These are phyloP conservation scores for Tiphia femorata DNA, from an alignment of 2,888 invertebrate species.

Conservation along the genomic window DNA sequence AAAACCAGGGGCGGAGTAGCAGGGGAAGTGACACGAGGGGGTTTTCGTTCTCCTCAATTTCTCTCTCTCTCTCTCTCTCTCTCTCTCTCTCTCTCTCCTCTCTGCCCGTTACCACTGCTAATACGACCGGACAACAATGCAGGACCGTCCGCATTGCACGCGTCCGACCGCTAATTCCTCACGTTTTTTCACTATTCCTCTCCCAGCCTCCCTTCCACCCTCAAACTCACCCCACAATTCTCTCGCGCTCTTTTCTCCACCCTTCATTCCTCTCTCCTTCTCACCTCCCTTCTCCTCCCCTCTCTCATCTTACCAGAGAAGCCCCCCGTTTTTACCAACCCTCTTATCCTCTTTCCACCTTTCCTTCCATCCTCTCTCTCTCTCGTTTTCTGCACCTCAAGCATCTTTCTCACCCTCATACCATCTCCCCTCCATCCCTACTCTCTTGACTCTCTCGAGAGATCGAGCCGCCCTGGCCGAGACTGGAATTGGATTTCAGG, in stretches of 20 bases:
- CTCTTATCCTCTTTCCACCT: too few relatives aligned
- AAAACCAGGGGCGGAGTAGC: slow-evolving; percentile 31
- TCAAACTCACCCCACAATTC: slow-evolving; percentile 1
- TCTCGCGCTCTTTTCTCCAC: slow-evolving; percentile 15
- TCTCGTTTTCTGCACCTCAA: slow-evolving; percentile 10
- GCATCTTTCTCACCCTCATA: slow-evolving; percentile 20
- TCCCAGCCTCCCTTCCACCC: slow-evolving; percentile 3
- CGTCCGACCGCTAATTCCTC: slow-evolving; percentile 65
- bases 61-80: background rate
- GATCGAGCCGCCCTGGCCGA: slow-evolving; percentile 22
- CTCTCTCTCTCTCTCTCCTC: slow-evolving; percentile 19
- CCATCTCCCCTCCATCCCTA: slow-evolving; percentile 23
- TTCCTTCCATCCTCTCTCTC: too few relatives aligned
- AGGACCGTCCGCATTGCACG: slow-evolving; percentile 59
- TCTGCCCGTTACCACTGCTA: slow-evolving; percentile 51
- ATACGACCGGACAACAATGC: slow-evolving; percentile 65
- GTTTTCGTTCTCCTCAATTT: slow-evolving; percentile 15
- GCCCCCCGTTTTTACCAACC: too few relatives aligned
- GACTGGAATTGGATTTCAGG: slow-evolving; percentile 57
- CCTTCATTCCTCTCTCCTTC: slow-evolving; percentile 20
- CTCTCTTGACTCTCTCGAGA: too few relatives aligned
- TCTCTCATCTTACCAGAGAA: too few relatives aligned
- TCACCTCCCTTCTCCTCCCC: slow-evolving; percentile 11
- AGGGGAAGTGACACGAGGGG: slow-evolving; percentile 13
- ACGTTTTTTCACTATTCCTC: slow-evolving; percentile 35